Percentiles rank a stretch among this genome's conserved stretches.
phyloP scores from a whole-genome alignment of 2,113 vertebrate genomes.

The Sylvia atricapilla region DNA sequence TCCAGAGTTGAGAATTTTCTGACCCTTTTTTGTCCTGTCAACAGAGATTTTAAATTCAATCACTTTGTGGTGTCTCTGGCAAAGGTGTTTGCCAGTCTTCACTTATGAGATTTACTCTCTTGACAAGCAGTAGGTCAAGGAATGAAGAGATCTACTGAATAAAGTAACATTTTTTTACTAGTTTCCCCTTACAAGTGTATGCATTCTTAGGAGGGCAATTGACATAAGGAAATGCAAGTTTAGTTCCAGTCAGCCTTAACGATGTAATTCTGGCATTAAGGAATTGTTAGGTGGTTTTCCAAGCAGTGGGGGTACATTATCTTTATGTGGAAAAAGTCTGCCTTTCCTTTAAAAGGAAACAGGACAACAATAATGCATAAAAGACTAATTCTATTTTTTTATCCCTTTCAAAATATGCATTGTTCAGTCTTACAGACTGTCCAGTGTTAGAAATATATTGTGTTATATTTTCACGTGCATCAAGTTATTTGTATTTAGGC shows the following conservation, averaged over 20 bases:
- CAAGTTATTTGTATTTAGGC: neutral
- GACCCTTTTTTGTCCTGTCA: neutral
- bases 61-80: neutral
- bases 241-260: neutral
- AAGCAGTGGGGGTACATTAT: neutral
- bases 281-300: neutral
- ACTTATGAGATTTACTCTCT: neutral
- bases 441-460: neutral
- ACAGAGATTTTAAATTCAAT: neutral
- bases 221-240: neutral
- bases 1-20: neutral
- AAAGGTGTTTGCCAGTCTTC: neutral
- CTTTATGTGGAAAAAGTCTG: neutral
- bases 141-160: neutral
- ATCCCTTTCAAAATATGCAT: neutral
- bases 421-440: neutral
- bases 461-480: neutral
- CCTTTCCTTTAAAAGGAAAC: neutral
- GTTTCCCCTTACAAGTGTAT: neutral
- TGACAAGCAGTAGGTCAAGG: neutral
- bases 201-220: neutral
- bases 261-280: neutral
- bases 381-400: neutral
- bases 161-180: neutral
- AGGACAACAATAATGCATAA: neutral